Evolutionary conservation across 2,113 vertebrate species (phyloP), one percentile per base, ranked within the genome.

Genomic region (Phylloscopus trochiloides): DNA sequence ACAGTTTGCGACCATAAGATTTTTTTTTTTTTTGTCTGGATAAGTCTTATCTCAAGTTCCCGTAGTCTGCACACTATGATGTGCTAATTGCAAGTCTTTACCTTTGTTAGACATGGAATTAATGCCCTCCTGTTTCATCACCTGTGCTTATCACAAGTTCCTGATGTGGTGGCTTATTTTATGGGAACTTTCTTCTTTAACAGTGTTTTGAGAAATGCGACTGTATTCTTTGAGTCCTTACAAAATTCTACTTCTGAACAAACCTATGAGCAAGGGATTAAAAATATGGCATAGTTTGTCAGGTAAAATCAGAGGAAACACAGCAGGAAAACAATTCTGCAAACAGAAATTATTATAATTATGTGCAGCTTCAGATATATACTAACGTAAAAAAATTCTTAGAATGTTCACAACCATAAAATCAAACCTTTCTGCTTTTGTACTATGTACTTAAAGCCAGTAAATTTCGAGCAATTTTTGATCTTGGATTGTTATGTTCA

Each of bases 1-100:
- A 42, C 13, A 31, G 20, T 58, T 43, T 31, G 11, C 0, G 0
- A 66, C 52, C 16, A 11, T 17, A 58, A 5, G 13, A 4, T 22
- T 7, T 47, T 47, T 36, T 36, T n/a, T n/a, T 36, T 36, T 32
- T 55, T 55, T 65, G 1, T 31, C 25, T 66, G 25, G 25, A 21
- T 58, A 20, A 66, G 19, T 25, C 34, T 57, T 57, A 40, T 34
- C 24, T 48, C 42, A 66, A 34, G 6, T 66, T n/a, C 10, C 19
- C 18, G 20, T 8, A 55, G 50, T 65, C 70, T 40, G 16, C 24
- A 14, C 12, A 29, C 15, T 48, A 1, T 18, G 29, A 7, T 42
- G 31, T 50, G 52, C 36, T 86, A 51, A 50, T 36, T 36, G 26
- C 14, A 58, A 58, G 9, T 36, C 83, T 58, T 51, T 21, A 26